Percentiles rank a stretch among this genome's conserved stretches.
Conservation (phyloP, 2,797 vertebrate genomes). For the Microcaecilia unicolor region DNA sequence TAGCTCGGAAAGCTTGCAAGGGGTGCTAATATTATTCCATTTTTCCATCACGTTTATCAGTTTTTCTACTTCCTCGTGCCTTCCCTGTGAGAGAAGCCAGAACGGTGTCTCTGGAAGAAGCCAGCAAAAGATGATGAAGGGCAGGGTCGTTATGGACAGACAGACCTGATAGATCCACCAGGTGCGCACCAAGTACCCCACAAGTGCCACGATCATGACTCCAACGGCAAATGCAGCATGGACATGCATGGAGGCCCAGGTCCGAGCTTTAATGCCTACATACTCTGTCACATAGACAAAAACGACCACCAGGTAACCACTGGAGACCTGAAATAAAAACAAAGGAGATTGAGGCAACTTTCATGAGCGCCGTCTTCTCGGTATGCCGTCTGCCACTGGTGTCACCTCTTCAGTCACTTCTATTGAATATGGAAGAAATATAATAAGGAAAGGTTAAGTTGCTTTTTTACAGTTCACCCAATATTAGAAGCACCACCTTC, state of each 20-base stretch:
- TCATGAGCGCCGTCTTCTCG: too few species aligned
- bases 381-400: too few species aligned
- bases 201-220: conserved; percentile 79
- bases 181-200: conserved; percentile 73
- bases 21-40: conserved; percentile 62
- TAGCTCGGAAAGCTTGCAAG: conserved; percentile 64
- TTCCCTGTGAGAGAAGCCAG: conserved; percentile 79
- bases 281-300: conserved; percentile 93
- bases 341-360: conserved; percentile 20
- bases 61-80: conserved; percentile 62
- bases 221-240: conserved; percentile 84
- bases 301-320: conserved; percentile 86
- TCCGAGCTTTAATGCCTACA: conserved; percentile 78
- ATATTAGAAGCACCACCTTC: too few species aligned
- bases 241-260: conserved; percentile 87
- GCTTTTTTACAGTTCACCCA: too few species aligned
- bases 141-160: conserved; percentile 71
- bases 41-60: conserved; percentile 69
- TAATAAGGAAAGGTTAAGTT: too few species aligned
- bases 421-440: too few species aligned
- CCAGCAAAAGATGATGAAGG: conserved; percentile 86
- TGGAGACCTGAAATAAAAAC: conserved; percentile 60
- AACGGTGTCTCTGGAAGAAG: conserved; percentile 88
- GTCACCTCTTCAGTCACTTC: too few species aligned
- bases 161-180: conserved; percentile 91